These are phyloP conservation scores for Sula dactylatra DNA, from an alignment of 2,113 vertebrate species.

Conservation along the genomic window DNA sequence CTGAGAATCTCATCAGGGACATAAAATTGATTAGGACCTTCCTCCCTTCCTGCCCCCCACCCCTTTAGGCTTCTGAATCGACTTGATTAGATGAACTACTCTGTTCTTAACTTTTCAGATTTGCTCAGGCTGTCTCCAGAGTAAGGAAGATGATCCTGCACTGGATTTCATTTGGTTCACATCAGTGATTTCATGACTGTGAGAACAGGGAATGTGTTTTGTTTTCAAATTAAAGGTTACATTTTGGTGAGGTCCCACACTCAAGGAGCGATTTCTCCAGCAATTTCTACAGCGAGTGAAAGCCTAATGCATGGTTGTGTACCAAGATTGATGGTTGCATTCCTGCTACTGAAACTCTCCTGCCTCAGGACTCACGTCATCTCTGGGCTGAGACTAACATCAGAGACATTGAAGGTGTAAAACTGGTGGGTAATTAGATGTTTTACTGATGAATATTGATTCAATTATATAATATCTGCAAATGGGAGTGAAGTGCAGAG, in stretches of 20 bases:
- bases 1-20: slow-evolving; percentile 4
- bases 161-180: not conserved
- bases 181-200: not conserved
- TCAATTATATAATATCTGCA: slow-evolving; percentile 9
- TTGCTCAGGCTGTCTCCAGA: not conserved
- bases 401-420: not conserved
- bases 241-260: not conserved
- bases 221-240: not conserved
- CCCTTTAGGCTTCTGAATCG: not conserved
- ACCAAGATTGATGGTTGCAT: not conserved
- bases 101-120: slow-evolving; percentile 14
- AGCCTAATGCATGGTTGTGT: not conserved
- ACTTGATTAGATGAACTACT: not conserved
- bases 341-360: not conserved
- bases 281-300: not conserved
- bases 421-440: slow-evolving; percentile 9
- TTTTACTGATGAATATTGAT: slow-evolving; percentile 37
- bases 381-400: not conserved
- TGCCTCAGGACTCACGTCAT: not conserved
- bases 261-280: not conserved
- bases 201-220: not conserved
- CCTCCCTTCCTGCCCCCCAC: not conserved
- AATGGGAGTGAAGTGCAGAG: not conserved
- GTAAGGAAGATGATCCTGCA: not conserved
- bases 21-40: slow-evolving; percentile 14